Percentiles rank a stretch among this genome's conserved stretches.
These are phyloP conservation scores for Oegoconia quadripuncta DNA, from an alignment of 2,888 invertebrate genomes.

Conservation along the genomic window DNA sequence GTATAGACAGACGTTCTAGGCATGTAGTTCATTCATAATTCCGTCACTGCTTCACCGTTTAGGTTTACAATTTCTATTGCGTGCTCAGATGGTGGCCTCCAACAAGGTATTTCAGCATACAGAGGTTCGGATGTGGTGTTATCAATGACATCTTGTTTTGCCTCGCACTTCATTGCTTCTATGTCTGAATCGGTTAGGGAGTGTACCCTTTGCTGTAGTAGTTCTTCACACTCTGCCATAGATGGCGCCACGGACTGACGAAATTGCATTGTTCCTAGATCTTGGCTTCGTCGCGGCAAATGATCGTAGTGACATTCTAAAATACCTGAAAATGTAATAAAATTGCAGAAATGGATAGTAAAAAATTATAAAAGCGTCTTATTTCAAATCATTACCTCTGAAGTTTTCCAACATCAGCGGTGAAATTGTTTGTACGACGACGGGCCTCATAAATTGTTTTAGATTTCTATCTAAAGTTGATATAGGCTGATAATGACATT, in stretches of 20 bases:
- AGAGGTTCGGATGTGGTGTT: constrained; percentile 77
- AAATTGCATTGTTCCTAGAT: constrained; percentile 42
- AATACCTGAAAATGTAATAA: constrained; percentile 49
- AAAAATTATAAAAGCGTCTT: constrained; percentile 1
- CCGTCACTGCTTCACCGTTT: constrained; percentile 72
- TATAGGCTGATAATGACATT: constrained; percentile 75
- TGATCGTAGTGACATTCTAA: constrained; percentile 83
- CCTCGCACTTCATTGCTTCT: constrained; percentile 68
- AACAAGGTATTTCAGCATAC: constrained; percentile 83
- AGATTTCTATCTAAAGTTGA: constrained; percentile 68
- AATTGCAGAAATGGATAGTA: not conserved
- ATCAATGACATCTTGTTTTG: constrained; percentile 60
- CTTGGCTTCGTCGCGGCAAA: constrained; percentile 64
- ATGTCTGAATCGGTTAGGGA: constrained; percentile 62
- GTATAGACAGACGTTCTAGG: too few relatives aligned
- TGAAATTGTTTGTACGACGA: constrained; percentile 69
- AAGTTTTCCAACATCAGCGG: constrained; percentile 79
- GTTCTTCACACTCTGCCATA: constrained; percentile 44
- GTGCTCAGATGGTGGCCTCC: constrained; percentile 70
- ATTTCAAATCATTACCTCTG: constrained; percentile 56
- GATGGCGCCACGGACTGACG: constrained; percentile 57
- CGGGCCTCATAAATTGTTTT: constrained; percentile 74
- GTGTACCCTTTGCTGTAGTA: constrained; percentile 40
- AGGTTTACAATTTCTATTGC: constrained; percentile 63
- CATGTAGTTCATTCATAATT: too few relatives aligned